A percentile compares a stretch with the other conserved stretches of the same genome.
These are phyloP conservation scores for Corythornis leucogaster DNA, from an alignment of 2,797 vertebrate genomes.

Conservation along the genomic window DNA sequence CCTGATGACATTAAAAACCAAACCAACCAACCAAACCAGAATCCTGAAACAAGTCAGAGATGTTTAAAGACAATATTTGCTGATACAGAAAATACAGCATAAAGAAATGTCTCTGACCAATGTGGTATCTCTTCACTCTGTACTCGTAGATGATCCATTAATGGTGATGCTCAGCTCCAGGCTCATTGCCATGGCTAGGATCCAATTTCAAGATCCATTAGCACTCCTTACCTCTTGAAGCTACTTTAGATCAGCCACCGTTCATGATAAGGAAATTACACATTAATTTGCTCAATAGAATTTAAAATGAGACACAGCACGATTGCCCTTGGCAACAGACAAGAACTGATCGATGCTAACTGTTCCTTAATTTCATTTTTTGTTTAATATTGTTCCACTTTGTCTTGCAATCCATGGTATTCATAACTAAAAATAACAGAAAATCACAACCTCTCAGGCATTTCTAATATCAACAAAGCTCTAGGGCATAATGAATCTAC, in stretches of 20 bases:
- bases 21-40: neutral
- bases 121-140: neutral
- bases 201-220: constrained; percentile 53
- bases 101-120: neutral
- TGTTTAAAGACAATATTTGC: neutral
- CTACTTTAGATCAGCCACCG: constrained; percentile 32
- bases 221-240: constrained; percentile 42
- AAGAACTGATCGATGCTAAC: constrained; percentile 40
- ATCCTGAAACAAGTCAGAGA: neutral
- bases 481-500: neutral
- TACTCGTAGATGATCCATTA: neutral
- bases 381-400: constrained; percentile 28
- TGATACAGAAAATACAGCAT: neutral
- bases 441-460: neutral
- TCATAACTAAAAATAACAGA: constrained; percentile 10
- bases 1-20: neutral
- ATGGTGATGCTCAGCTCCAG: neutral
- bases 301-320: constrained; percentile 34
- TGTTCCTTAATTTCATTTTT: constrained; percentile 45
- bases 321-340: constrained; percentile 53
- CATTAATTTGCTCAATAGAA: constrained; percentile 54
- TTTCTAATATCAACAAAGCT: constrained; percentile 1
- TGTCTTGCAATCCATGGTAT: neutral
- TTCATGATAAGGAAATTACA: constrained; percentile 55
- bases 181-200: constrained; percentile 18